Evolutionary conservation across 2,113 vertebrate genomes (phyloP).

Genomic region (Montifringilla adamsi): DNA sequence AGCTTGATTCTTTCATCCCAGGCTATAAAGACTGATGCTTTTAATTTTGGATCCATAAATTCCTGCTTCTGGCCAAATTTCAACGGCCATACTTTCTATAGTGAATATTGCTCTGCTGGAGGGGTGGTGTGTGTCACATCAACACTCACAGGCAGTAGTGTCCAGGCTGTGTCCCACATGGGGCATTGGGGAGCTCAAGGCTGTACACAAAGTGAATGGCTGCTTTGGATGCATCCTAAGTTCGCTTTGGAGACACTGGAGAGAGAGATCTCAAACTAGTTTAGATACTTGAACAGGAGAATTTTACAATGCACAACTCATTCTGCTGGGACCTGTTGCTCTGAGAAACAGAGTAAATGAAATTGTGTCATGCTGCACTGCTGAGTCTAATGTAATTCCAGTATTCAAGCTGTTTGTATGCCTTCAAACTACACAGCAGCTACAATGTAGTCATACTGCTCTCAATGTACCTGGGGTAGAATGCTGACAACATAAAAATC

Average conservation of each 20-base stretch:
- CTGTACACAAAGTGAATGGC: rapidly evolving
- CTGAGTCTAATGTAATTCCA: neutral
- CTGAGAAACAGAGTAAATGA: neutral
- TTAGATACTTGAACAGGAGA: neutral
- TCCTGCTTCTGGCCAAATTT: neutral
- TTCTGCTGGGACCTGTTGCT: neutral
- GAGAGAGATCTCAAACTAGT: neutral
- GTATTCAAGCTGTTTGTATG: neutral
- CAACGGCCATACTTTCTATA: rapidly evolving
- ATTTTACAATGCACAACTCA: neutral
- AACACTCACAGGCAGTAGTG: rapidly evolving
- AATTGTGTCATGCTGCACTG: neutral
- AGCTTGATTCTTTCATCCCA: neutral
- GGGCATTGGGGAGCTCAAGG: rapidly evolving
- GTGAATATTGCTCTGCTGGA: neutral
- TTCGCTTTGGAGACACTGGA: neutral
- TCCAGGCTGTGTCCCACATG: rapidly evolving
- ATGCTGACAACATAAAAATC: neutral
- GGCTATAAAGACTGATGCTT: neutral
- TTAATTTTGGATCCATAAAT: neutral
- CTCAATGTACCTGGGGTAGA: neutral
- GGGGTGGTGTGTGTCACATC: neutral
- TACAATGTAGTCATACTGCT: neutral
- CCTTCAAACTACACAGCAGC: neutral
- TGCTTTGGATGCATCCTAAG: neutral